A percentile compares a stretch with the other conserved stretches of the same genome.
Evolutionary conservation across 2,888 invertebrate genomes (phyloP).

Genomic region (Escarpia spicata): DNA sequence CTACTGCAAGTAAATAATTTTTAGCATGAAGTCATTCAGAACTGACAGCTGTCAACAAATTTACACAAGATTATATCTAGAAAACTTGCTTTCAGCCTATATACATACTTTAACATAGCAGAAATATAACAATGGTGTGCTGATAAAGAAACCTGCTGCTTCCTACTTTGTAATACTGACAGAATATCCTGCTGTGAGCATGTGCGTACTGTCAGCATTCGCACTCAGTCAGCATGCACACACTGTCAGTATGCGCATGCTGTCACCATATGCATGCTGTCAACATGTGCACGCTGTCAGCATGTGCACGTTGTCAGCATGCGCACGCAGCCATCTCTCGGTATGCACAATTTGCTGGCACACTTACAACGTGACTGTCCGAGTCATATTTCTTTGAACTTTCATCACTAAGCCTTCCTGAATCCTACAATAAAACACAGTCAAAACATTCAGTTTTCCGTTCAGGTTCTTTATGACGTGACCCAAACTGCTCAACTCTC

Average conservation of each 20-base stretch:
- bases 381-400: slow-evolving; percentile 71
- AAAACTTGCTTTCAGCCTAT: not conserved
- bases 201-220: not conserved
- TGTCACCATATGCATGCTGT: not conserved
- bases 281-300: not conserved
- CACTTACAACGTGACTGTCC: slow-evolving; percentile 66
- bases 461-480: not conserved
- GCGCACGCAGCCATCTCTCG: not conserved
- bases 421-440: slow-evolving; percentile 37
- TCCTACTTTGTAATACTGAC: not conserved
- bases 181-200: too few species aligned
- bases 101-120: not conserved
- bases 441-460: not conserved
- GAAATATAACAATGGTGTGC: too few species aligned
- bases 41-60: not conserved
- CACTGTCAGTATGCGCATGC: not conserved
- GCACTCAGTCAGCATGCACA: not conserved
- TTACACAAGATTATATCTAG: not conserved
- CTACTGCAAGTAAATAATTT: not conserved
- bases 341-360: not conserved
- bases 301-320: not conserved
- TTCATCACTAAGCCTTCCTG: slow-evolving; percentile 68
- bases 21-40: not conserved
- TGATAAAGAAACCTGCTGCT: not conserved
- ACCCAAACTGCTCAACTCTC: not conserved